phyloP scores from a whole-genome alignment of 2,888 invertebrate genomes.

The Gortyna flavago region DNA sequence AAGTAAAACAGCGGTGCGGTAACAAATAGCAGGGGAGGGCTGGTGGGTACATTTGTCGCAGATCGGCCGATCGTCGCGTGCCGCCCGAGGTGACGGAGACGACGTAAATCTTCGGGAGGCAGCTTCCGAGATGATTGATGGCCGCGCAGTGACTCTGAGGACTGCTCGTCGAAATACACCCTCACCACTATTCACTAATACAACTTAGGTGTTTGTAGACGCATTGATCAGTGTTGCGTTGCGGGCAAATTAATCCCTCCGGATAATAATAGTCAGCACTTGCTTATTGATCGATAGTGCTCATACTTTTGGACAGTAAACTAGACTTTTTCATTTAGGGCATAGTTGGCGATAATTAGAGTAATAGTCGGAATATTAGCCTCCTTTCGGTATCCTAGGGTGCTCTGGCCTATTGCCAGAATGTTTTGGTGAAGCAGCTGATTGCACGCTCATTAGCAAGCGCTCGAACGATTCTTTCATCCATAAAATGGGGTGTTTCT shows the following conservation, averaged over 20 bases:
- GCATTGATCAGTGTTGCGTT: constrained; percentile 75
- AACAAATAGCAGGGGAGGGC: constrained; percentile 70
- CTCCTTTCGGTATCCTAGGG: constrained; percentile 33
- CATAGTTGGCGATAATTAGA: constrained; percentile 37
- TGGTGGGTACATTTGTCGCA: constrained; percentile 73
- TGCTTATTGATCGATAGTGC: constrained; percentile 76
- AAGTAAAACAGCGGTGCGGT: constrained; percentile 77
- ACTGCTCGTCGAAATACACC: constrained; percentile 71
- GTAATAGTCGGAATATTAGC: constrained; percentile 39
- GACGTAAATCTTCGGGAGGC: constrained; percentile 73
- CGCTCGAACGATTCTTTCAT: constrained; percentile 60
- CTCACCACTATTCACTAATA: constrained; percentile 66
- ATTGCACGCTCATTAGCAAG: constrained; percentile 62
- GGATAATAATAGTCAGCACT: constrained; percentile 71
- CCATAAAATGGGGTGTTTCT: constrained; percentile 58
- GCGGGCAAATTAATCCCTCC: constrained; percentile 75
- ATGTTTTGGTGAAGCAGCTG: constrained; percentile 60
- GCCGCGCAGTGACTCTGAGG: constrained; percentile 71
- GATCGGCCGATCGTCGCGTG: constrained; percentile 65
- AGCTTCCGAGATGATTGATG: constrained; percentile 80
- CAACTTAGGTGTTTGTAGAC: constrained; percentile 68
- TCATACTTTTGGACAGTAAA: constrained; percentile 41
- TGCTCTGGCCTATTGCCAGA: constrained; percentile 52
- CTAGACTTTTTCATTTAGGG: constrained; percentile 31
- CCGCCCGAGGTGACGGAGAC: constrained; percentile 62